phyloP scores from a whole-genome alignment of 2,797 vertebrate species.

The Trachurus trachurus region DNA sequence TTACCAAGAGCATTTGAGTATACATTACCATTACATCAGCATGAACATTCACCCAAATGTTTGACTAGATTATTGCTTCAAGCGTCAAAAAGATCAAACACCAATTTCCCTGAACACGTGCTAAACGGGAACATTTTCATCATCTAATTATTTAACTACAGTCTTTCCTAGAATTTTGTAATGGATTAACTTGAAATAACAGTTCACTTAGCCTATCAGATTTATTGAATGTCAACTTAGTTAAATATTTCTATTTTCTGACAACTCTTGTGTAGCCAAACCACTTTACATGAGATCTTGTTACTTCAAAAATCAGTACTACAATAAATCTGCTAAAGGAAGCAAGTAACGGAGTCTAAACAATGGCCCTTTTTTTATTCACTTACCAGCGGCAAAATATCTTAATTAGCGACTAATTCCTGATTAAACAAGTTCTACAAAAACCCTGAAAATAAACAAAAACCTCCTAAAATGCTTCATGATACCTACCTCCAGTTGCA shows the following conservation, averaged over 20 bases:
- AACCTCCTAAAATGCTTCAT: accelerated
- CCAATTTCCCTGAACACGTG: neutral
- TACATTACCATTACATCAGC: too few species aligned
- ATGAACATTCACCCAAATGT: neutral
- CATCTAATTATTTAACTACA: neutral
- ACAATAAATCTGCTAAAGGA: neutral
- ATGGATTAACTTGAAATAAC: neutral
- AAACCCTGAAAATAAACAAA: neutral
- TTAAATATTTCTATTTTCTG: neutral
- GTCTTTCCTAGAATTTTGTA: neutral
- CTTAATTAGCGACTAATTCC: too few species aligned
- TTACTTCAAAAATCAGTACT: too few species aligned
- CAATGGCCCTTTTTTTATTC: neutral
- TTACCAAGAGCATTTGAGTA: too few species aligned
- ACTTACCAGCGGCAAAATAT: neutral
- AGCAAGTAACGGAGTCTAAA: neutral
- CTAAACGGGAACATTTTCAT: neutral
- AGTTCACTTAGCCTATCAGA: neutral
- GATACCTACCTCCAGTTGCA: conserved; percentile 49
- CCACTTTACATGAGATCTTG: neutral
- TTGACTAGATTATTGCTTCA: neutral
- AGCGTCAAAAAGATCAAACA: too few species aligned
- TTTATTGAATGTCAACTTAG: neutral
- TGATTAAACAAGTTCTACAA: neutral
- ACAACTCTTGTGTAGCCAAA: neutral